Base-by-base conservation (phyloP, 2,888 invertebrate genomes). In the Plebejus melissa region DNA sequence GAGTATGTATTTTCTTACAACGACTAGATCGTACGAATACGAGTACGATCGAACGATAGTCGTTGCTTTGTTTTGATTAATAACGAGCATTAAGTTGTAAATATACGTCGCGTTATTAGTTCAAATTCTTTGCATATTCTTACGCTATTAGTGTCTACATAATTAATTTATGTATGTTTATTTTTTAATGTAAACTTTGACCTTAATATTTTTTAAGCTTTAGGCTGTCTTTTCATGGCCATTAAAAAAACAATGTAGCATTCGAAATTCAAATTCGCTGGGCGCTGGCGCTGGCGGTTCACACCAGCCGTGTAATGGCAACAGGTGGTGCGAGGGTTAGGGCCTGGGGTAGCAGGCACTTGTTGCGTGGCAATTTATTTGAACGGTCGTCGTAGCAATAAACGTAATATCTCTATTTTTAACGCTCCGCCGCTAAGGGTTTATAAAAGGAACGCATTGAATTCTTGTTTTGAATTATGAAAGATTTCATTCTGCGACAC, bases 261-360 rank as follows among this genome's bases (percentile, higher is more conserved):
- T 72, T 50, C 54, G 50, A 54, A 74, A 54, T 41, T 70, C 38
- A 54, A 57, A 70, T 75, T 75, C 13, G 16, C 75, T 71, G 38
- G 46, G 22, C 22, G 46, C n/a, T n/a, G n/a, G 16, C 22, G 41
- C 75, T 71, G 38, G 46, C 28, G 65, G 65, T 57, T 41, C 22
- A 46, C 65, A 58, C 28, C 57, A 22, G 28, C 7, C 38, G 38
- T 58, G 58, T 75, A 71, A 75, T 70, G 22, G 57, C 83, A 89
- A 90, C 89, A 90, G 90, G 90, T 90, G 89, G 86, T 80, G 83
- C 82, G 82, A 82, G 87, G 87, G 86, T 84, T 79, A 81, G 70
- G 78, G 80, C 77, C 77, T 79, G 79, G 83, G 84, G 86, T 87
- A 82, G 75, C 65, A 82, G 78, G 82, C 88, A 89, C 90, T 89